Percentiles rank a stretch among this genome's conserved stretches.
These are phyloP conservation scores for Acropternis orthonyx DNA, from an alignment of 2,797 vertebrate species.

Conservation along the genomic window DNA sequence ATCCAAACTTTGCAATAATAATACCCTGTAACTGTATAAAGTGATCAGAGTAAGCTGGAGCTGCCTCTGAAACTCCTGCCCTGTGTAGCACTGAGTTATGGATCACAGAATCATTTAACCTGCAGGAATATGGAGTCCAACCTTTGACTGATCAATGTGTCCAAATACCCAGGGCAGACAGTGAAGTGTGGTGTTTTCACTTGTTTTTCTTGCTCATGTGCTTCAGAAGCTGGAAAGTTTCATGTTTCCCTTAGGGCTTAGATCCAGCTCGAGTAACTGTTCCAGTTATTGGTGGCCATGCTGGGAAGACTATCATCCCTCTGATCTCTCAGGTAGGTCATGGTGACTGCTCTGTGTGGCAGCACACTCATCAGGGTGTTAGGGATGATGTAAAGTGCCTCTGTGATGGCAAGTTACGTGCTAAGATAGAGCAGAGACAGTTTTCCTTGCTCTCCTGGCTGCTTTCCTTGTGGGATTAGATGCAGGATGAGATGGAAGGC, in stretches of 20 bases:
- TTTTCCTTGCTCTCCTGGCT: background rate
- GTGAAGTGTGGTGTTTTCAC: background rate
- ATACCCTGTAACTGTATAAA: background rate
- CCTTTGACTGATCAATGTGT: background rate
- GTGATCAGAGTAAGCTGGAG: background rate
- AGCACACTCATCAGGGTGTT: accelerated
- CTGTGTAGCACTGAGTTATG: background rate
- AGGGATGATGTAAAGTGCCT: background rate
- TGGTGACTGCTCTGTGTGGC: background rate
- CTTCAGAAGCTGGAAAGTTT: background rate
- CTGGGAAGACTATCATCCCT: constrained; percentile 97
- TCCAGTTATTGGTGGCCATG: constrained; percentile 94
- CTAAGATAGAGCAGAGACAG: background rate
- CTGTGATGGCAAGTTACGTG: background rate
- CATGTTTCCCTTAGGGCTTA: constrained; percentile 78
- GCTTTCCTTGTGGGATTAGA: background rate
- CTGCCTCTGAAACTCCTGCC: background rate
- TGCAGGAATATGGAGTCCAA: background rate
- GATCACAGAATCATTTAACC: background rate
- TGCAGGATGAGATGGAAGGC: background rate
- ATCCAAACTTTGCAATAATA: background rate
- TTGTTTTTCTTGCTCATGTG: background rate
- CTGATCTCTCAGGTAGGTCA: constrained; percentile 88
- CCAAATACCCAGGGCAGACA: background rate
- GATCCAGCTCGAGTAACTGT: constrained; percentile 93